phyloP scores from a whole-genome alignment of 1,140 invertebrate species.

The Drosophila micromelanica region DNA sequence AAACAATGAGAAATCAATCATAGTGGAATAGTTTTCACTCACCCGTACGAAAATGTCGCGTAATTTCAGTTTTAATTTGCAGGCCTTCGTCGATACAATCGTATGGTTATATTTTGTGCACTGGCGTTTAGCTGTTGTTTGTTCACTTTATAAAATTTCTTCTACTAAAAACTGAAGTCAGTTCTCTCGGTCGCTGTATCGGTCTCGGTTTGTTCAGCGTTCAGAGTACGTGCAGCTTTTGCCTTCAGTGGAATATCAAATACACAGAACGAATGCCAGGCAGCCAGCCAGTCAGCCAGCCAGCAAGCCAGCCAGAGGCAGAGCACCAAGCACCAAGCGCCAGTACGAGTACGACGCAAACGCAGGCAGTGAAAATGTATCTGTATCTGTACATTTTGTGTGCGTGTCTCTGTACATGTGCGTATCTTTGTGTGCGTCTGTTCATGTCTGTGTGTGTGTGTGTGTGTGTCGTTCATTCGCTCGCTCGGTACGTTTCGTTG shows the following conservation, averaged over 20 bases:
- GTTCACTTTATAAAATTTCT: constrained; percentile 82
- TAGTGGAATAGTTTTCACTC: constrained; percentile 79
- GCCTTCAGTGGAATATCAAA: constrained; percentile 81
- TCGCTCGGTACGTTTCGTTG: constrained; percentile 42
- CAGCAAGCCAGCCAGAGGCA: constrained; percentile 41
- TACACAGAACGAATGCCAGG: constrained; percentile 76
- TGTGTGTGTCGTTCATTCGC: constrained; percentile 44
- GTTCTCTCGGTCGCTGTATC: constrained; percentile 28
- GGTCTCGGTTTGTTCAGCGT: constrained; percentile 44
- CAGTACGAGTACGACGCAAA: constrained; percentile 73
- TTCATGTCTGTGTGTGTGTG: constrained; percentile 21
- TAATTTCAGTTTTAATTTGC: constrained; percentile 77
- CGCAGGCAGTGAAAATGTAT: constrained; percentile 61
- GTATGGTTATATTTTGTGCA: constrained; percentile 47
- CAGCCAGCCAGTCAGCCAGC: constrained; percentile 43
- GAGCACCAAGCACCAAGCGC: constrained; percentile 37
- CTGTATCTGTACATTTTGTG: constrained; percentile 40
- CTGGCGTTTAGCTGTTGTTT: constrained; percentile 43
- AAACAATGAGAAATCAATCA: constrained; percentile 68
- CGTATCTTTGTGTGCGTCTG: constrained; percentile 29
- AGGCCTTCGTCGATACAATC: constrained; percentile 21
- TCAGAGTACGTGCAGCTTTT: constrained; percentile 71
- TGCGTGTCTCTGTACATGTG: constrained; percentile 7
- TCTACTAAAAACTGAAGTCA: constrained; percentile 76
- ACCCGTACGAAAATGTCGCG: constrained; percentile 76